A percentile compares a stretch with the other conserved stretches of the same genome.
Conservation (phyloP, 2,797 vertebrate species). For the Parauchenoglanis ngamensis region DNA sequence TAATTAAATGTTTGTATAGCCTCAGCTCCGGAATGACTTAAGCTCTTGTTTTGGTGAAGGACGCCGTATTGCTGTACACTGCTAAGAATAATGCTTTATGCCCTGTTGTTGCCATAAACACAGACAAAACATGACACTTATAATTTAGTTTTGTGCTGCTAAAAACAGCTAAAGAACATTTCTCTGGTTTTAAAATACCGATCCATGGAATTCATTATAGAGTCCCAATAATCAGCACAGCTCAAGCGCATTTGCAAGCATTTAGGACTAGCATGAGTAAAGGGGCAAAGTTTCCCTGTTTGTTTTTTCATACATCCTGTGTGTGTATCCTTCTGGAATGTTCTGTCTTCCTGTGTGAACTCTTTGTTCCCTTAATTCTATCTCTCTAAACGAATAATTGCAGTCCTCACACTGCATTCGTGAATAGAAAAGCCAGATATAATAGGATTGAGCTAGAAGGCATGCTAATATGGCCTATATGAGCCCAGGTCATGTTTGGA, state of each 20-base stretch:
- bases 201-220: neutral
- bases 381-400: constrained; percentile 29
- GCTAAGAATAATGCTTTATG: constrained; percentile 16
- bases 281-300: constrained; percentile 22
- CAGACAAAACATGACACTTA: constrained; percentile 7
- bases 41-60: neutral
- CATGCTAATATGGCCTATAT: constrained; percentile 51
- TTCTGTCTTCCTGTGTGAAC: constrained; percentile 34
- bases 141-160: neutral
- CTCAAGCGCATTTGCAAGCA: constrained; percentile 24
- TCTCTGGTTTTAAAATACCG: constrained; percentile 3
- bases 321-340: constrained; percentile 41
- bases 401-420: constrained; percentile 33
- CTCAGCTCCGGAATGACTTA: neutral
- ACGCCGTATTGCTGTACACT: neutral
- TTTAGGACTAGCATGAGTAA: constrained; percentile 30
- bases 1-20: neutral
- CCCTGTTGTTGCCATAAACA: neutral
- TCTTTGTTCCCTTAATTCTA: constrained; percentile 21
- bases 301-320: constrained; percentile 36
- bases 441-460: constrained; percentile 6
- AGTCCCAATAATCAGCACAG: constrained; percentile 5
- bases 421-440: constrained; percentile 35
- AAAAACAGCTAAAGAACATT: neutral
- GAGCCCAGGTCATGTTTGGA: neutral